Evolutionary conservation across 2,888 invertebrate genomes (phyloP).

Genomic region (Corbicula japonica): DNA sequence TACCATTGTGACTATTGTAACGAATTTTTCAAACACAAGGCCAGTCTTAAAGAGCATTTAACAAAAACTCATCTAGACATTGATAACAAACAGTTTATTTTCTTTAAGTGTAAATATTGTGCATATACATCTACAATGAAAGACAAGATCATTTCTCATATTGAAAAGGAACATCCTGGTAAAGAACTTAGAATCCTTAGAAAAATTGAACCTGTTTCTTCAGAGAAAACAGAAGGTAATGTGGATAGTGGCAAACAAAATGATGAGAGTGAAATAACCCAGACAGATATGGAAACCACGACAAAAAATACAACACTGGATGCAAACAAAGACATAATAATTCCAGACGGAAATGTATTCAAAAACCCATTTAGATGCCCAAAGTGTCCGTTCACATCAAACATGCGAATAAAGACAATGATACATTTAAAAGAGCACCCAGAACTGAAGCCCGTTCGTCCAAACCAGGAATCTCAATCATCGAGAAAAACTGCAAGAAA

Average conservation of each 20-base stretch:
- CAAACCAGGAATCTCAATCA: background rate
- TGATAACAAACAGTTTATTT: conserved; percentile 57
- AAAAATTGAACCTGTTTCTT: conserved; percentile 60
- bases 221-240: background rate
- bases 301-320: conserved; percentile 9
- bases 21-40: conserved; percentile 60
- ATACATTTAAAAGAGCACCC: conserved; percentile 70
- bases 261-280: conserved; percentile 14
- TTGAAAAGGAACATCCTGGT: conserved; percentile 61
- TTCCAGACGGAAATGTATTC: conserved; percentile 74
- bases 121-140: conserved; percentile 69
- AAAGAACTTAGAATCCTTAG: conserved; percentile 61
- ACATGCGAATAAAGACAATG: conserved; percentile 65
- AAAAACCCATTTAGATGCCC: conserved; percentile 71
- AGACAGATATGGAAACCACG: conserved; percentile 5
- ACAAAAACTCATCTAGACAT: conserved; percentile 46
- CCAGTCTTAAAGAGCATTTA: conserved; percentile 62
- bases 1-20: conserved; percentile 70
- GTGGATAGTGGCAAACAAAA: background rate
- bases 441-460: conserved; percentile 59
- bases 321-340: conserved; percentile 50
- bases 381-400: conserved; percentile 70
- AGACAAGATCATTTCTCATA: conserved; percentile 61
- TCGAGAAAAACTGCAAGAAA: conserved; percentile 57
- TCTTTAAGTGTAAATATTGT: conserved; percentile 71